Base-by-base conservation (phyloP, 2,888 invertebrate genomes). In the Cephus runcator region DNA sequence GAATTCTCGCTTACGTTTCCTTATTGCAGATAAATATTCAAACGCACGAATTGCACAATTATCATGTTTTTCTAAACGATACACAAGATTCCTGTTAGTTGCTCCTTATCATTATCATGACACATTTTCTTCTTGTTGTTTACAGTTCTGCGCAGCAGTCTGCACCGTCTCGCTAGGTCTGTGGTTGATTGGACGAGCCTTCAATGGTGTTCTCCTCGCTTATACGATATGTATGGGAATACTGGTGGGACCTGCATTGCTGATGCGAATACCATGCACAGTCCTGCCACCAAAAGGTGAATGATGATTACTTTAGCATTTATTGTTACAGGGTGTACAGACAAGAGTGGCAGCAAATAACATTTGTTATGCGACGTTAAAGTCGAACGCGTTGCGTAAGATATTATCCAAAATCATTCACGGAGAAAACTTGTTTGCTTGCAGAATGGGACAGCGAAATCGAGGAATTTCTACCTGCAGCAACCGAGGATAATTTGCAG, bases 381-480 rank as follows among this genome's bases (percentile, higher is more conserved):
- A 75, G 6, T 81, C 81, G 12, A 75, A 78, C 30, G 36, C 75
- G 30, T 73, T 82, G 33, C 79, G 76, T n/a, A 36, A 81, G 12
- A 56, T 23, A 2, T 56, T 56, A 56, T 23, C 23, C 9, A 56
- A 9, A 56, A 15, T 23, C 9, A 9, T 56, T 56, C 23, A 56
- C 56, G 9, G 23, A 2, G 56, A 23, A 56, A 56, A 23, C 56
- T 56, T 9, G 56, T 56, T 56, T 36, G 71, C 76, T 73, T 40
- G 34, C 69, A 91, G 92, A 91, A 85, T 91, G 90, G 88, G 92
- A 92, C 80, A 90, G 86, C 81, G 92, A 91, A 78, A 91, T 91
- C 75, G 92, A 91, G 80, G 92, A 92, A 80, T 92, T 92, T 87
- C 83, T 91, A 83, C 92, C 92, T 36, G 87, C 89, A 35, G 89